Percentiles rank a stretch among this genome's conserved stretches.
Evolutionary conservation across 1,140 invertebrate genomes (phyloP).

Genomic region (Mamestra configurata): DNA sequence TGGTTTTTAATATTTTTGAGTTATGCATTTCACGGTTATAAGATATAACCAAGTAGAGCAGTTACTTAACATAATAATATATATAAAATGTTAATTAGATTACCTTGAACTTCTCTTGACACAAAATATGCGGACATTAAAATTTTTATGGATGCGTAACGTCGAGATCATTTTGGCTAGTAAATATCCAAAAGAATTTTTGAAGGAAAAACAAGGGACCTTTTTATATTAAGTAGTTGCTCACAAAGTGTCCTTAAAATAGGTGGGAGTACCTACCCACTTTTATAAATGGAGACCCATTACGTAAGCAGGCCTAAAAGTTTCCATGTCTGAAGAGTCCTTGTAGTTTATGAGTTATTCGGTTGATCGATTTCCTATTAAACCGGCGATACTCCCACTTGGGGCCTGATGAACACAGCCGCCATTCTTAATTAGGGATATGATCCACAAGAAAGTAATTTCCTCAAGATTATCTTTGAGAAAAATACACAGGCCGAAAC

Average conservation of each 20-base stretch:
- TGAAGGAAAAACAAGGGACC: neutral
- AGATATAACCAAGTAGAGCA: neutral
- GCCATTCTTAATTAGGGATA: slow-evolving; percentile 80
- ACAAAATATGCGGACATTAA: neutral
- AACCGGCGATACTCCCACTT: slow-evolving; percentile 57
- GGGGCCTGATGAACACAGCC: slow-evolving; percentile 66
- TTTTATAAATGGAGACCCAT: neutral
- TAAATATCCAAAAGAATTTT: neutral
- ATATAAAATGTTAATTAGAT: neutral
- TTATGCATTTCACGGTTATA: slow-evolving; percentile 19
- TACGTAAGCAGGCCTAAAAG: slow-evolving; percentile 33
- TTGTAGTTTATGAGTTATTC: slow-evolving; percentile 54
- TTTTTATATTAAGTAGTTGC: neutral
- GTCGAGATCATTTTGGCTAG: neutral
- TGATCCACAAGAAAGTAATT: slow-evolving; percentile 83
- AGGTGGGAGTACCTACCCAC: neutral
- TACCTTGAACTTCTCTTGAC: slow-evolving; percentile 3
- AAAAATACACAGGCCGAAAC: slow-evolving; percentile 64
- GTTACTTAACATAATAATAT: slow-evolving; percentile 13
- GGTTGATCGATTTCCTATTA: slow-evolving; percentile 62
- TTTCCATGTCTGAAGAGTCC: slow-evolving; percentile 29
- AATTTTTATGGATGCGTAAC: neutral
- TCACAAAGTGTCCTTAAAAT: neutral
- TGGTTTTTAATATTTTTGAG: slow-evolving; percentile 10
- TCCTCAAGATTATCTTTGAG: slow-evolving; percentile 72